Evolutionary conservation across 1,140 invertebrate species (phyloP).

Genomic region (Listronotus bonariensis): DNA sequence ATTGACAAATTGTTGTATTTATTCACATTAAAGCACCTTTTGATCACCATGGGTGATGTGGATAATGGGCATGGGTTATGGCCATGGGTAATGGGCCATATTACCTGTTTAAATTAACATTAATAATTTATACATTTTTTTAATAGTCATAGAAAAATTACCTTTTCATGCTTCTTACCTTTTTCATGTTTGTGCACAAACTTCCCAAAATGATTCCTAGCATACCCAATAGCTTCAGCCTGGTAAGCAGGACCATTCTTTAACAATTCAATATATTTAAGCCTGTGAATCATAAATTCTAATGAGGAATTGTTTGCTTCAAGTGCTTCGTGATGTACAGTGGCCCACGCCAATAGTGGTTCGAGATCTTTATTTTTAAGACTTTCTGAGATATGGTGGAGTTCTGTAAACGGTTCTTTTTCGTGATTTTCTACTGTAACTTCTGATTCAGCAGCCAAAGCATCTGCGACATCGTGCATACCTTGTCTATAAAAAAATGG

Average conservation of each 20-base stretch:
- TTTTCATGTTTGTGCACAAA: constrained; percentile 83
- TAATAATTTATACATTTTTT: too few relatives aligned
- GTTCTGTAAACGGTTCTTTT: constrained; percentile 82
- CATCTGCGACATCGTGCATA: constrained; percentile 85
- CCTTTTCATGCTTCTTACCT: constrained; percentile 59
- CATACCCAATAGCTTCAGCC: constrained; percentile 83
- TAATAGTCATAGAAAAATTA: too few relatives aligned
- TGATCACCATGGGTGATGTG: too few relatives aligned
- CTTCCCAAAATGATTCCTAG: constrained; percentile 80
- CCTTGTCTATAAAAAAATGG: constrained; percentile 81
- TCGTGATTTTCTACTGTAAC: constrained; percentile 70
- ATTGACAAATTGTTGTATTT: too few relatives aligned
- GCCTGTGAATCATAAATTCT: constrained; percentile 84
- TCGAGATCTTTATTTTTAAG: constrained; percentile 77
- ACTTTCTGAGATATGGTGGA: constrained; percentile 83
- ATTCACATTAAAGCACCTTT: too few relatives aligned
- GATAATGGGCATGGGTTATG: too few relatives aligned
- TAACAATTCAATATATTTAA: constrained; percentile 61
- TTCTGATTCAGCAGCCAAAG: constrained; percentile 78
- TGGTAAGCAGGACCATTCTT: constrained; percentile 69
- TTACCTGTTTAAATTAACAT: too few relatives aligned
- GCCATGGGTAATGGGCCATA: too few relatives aligned
- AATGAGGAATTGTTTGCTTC: constrained; percentile 73
- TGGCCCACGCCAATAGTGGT: constrained; percentile 81
- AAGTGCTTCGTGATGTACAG: constrained; percentile 66